Percentiles rank a stretch among this genome's conserved stretches.
phyloP scores from a whole-genome alignment of 2,113 vertebrate species.

The Platycercus adscitus region DNA sequence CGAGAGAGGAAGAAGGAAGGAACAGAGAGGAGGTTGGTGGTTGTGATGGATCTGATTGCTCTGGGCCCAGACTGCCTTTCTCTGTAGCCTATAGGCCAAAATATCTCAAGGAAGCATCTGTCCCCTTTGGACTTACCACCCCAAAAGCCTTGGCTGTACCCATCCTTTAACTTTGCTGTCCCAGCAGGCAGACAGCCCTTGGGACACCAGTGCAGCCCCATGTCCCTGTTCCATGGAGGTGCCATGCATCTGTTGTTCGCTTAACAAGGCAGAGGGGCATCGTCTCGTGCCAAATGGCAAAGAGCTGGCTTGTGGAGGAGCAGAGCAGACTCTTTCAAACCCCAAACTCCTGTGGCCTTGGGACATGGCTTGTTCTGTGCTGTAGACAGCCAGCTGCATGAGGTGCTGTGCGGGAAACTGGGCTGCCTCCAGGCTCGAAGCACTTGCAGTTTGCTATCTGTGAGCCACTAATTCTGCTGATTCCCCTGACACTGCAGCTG shows the following conservation, averaged over 20 bases:
- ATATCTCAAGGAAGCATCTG: background rate
- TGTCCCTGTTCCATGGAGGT: background rate
- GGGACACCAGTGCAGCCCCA: background rate
- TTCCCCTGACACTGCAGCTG: background rate
- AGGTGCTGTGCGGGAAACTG: background rate
- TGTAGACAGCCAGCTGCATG: background rate
- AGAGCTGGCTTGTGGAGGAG: background rate
- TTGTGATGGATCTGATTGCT: background rate
- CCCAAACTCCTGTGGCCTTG: background rate
- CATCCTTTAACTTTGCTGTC: background rate
- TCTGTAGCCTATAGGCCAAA: background rate
- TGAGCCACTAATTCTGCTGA: constrained; percentile 26
- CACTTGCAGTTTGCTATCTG: background rate
- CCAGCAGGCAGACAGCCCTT: background rate
- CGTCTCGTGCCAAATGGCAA: background rate
- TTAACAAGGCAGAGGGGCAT: background rate
- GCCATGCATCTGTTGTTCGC: background rate
- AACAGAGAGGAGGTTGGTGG: constrained; percentile 27
- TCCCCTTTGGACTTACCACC: background rate
- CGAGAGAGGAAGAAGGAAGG: constrained; percentile 3
- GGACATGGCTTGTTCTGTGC: background rate
- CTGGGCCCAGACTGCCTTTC: background rate
- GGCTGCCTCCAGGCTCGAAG: background rate
- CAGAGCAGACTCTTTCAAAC: background rate
- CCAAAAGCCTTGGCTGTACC: background rate